Evolutionary conservation across 2,888 invertebrate genomes (phyloP).

Genomic region (Coleophora deauratella): DNA sequence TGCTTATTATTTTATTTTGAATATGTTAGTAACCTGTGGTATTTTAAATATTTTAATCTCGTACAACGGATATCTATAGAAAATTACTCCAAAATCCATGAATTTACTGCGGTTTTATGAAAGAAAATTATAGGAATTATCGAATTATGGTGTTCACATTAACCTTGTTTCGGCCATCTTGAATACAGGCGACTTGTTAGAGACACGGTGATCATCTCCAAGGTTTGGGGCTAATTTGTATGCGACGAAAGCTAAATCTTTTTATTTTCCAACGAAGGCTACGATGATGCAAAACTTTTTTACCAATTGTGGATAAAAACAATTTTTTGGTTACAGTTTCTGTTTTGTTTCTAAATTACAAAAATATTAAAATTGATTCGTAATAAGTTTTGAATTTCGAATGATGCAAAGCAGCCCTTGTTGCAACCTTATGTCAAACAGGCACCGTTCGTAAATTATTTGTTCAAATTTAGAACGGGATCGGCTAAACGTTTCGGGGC

Average conservation of each 20-base stretch:
- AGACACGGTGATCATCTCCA: too few relatives aligned
- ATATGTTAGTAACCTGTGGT: not conserved
- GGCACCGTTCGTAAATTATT: constrained; percentile 71
- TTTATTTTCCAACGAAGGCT: too few relatives aligned
- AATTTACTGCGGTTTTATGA: constrained; percentile 22
- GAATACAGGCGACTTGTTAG: constrained; percentile 16
- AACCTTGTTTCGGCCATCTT: constrained; percentile 23
- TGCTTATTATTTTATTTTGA: not conserved
- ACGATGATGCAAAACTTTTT: too few relatives aligned
- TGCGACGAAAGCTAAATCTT: too few relatives aligned
- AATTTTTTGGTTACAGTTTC: too few relatives aligned
- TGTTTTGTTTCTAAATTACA: too few relatives aligned
- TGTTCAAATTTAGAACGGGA: constrained; percentile 71
- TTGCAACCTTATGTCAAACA: constrained; percentile 34
- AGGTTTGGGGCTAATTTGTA: too few relatives aligned
- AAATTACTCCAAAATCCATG: constrained; percentile 7
- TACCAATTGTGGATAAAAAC: too few relatives aligned
- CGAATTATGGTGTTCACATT: constrained; percentile 36
- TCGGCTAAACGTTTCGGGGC: constrained; percentile 69
- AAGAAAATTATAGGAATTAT: constrained; percentile 46
- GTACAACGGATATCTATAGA: not conserved
- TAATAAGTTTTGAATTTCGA: too few relatives aligned
- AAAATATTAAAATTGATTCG: too few relatives aligned
- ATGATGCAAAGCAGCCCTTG: too few relatives aligned
- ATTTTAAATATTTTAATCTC: not conserved